Evolutionary conservation across 2,888 invertebrate species (phyloP).

Genomic region (Portevinia maculata): DNA sequence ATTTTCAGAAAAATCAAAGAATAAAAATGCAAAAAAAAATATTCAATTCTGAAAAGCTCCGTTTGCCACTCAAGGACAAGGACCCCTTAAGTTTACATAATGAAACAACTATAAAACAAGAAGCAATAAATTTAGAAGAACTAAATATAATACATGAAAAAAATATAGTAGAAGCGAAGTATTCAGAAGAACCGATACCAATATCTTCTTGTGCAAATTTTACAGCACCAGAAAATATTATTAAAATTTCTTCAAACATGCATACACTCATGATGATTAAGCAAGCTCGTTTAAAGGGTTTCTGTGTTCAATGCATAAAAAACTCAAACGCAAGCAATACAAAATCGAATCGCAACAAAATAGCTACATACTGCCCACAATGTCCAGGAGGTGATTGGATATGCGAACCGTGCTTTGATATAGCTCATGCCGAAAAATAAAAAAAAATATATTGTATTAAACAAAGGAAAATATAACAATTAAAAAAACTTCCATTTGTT

Average conservation of each 20-base stretch:
- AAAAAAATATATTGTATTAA: too few relatives aligned
- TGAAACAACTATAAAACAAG: background rate
- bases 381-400: slow-evolving; percentile 82
- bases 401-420: slow-evolving; percentile 80
- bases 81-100: background rate
- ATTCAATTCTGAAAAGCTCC: background rate
- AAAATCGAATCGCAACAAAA: slow-evolving; percentile 76
- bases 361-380: slow-evolving; percentile 80
- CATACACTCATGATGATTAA: slow-evolving; percentile 79
- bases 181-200: slow-evolving; percentile 34
- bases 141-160: too few relatives aligned
- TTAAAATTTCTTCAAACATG: too few relatives aligned
- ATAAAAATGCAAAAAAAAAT: background rate
- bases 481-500: too few relatives aligned
- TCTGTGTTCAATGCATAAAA: slow-evolving; percentile 81
- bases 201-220: slow-evolving; percentile 60
- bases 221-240: slow-evolving; percentile 77
- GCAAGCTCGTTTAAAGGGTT: slow-evolving; percentile 79
- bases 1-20: slow-evolving; percentile 1
- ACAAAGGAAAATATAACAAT: too few relatives aligned
- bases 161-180: background rate
- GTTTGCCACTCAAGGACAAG: background rate
- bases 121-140: too few relatives aligned
- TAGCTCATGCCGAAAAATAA: slow-evolving; percentile 12
- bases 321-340: slow-evolving; percentile 53